Evolutionary conservation across 2,113 vertebrate genomes (phyloP), one percentile per base, ranked within the genome.

Genomic region (Leiothrix lutea): DNA sequence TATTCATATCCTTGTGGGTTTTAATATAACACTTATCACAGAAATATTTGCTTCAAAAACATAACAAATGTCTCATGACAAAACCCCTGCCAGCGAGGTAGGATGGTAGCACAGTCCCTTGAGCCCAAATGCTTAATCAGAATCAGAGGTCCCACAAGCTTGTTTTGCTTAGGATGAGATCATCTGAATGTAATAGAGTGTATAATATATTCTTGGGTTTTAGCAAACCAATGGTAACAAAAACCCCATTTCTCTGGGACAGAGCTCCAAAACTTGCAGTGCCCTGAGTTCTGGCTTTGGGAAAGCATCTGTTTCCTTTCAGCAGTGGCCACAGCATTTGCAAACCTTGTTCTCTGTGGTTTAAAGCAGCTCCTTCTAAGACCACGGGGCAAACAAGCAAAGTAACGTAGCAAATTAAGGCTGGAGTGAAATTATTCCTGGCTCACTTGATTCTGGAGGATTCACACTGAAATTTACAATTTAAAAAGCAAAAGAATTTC

Each of bases 1-100:
- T 95, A 94, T 95, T 96, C 92, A 97, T 83, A 80, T 92, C 94
- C 92, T 96, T 93, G 92, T 90, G 95, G 94, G 72, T 86, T 94
- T 92, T 93, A 93, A 91, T 78, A 20, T 56, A 94, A 92, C 90
- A 93, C 86, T 96, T 95, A 95, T 94, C 96, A 92, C 89, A 93
- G 92, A 96, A 97, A 78, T 89, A 95, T 93, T 94, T 94, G 40
- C 86, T 94, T 86, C 90, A 92, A 79, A 95, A 96, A 81, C 86
- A 89, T 87, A 91, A 94, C 77, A 91, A 95, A 94, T 69, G 77
- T 79, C 92, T 94, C 91, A 47, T 69, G 94, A 95, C 95, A 92
- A 96, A 94, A 91, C 36, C 91, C 65, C 86, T 92, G 91, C 88
- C 95, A 92, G 36, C 24, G 86, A 95, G 94, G 89, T 75, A 60